These are phyloP conservation scores for Taurulus bubalis DNA, from an alignment of 2,113 vertebrate genomes.

Conservation along the genomic window DNA sequence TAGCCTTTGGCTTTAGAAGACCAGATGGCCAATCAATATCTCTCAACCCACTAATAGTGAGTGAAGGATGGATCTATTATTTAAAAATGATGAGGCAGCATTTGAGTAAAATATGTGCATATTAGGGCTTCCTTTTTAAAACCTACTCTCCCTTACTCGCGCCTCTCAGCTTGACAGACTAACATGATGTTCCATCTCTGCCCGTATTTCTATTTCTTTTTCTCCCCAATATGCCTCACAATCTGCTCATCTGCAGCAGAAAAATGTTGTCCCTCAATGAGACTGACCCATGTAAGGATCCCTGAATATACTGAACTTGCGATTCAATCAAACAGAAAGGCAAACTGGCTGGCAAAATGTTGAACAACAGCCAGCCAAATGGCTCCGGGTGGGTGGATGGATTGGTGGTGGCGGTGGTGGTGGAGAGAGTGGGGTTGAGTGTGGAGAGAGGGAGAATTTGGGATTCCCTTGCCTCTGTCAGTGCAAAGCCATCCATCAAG, in stretches of 20 bases:
- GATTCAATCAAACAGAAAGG: slow-evolving; percentile 37
- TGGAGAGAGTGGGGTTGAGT: slow-evolving; percentile 9
- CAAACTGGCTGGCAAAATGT: slow-evolving; percentile 32
- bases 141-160: background rate
- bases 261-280: slow-evolving; percentile 20
- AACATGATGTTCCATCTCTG: background rate
- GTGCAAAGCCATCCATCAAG: slow-evolving; percentile 74
- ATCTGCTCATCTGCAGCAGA: slow-evolving; percentile 24
- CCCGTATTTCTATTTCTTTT: background rate
- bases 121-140: background rate
- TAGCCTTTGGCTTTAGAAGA: slow-evolving; percentile 60
- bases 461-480: slow-evolving; percentile 69
- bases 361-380: slow-evolving; percentile 54
- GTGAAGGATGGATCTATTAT: slow-evolving; percentile 47
- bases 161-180: slow-evolving; percentile 13
- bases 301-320: slow-evolving; percentile 9
- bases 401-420: slow-evolving; percentile 12
- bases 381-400: slow-evolving; percentile 36
- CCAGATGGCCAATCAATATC: slow-evolving; percentile 58
- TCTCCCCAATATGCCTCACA: slow-evolving; percentile 10
- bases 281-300: slow-evolving; percentile 9
- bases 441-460: slow-evolving; percentile 36
- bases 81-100: slow-evolving; percentile 46
- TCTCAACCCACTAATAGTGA: slow-evolving; percentile 40
- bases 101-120: slow-evolving; percentile 23